phyloP scores from a whole-genome alignment of 2,888 invertebrate species.

The Argyresthia albistria region DNA sequence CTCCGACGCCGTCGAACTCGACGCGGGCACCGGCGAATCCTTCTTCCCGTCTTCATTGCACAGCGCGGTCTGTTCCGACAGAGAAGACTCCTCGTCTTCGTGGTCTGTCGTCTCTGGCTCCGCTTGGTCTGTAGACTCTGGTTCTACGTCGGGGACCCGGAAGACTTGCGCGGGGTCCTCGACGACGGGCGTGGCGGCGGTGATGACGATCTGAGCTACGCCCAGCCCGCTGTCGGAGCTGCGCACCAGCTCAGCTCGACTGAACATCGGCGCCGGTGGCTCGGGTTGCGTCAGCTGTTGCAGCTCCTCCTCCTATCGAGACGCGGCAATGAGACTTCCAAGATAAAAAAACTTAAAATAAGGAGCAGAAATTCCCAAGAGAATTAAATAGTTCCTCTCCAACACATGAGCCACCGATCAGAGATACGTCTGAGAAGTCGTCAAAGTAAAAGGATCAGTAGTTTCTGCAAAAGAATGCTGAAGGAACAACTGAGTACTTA shows the following conservation, averaged over 20 bases:
- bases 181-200: conserved; percentile 93
- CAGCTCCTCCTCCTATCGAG: conserved; percentile 21
- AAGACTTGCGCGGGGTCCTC: conserved; percentile 88
- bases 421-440: no score
- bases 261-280: conserved; percentile 14
- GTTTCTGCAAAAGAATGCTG: no score
- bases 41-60: conserved; percentile 63
- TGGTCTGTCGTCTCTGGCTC: conserved; percentile 19
- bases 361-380: no score
- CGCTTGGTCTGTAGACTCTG: conserved; percentile 12
- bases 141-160: conserved; percentile 71
- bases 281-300: conserved; percentile 21
- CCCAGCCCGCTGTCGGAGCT: conserved; percentile 78
- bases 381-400: no score
- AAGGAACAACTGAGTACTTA: no score
- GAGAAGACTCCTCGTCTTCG: conserved; percentile 60
- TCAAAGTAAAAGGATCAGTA: no score
- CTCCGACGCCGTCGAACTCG: conserved; percentile 77
- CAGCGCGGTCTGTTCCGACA: conserved; percentile 62
- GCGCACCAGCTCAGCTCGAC: conserved; percentile 38
- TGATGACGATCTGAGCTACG: conserved; percentile 92
- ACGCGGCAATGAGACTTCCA: not conserved
- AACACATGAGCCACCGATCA: no score
- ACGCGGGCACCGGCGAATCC: conserved; percentile 70
- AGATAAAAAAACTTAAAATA: no score